A percentile compares a stretch with the other conserved stretches of the same genome.
These are phyloP conservation scores for Anseranas semipalmata DNA, from an alignment of 2,113 vertebrate species.

Conservation along the genomic window DNA sequence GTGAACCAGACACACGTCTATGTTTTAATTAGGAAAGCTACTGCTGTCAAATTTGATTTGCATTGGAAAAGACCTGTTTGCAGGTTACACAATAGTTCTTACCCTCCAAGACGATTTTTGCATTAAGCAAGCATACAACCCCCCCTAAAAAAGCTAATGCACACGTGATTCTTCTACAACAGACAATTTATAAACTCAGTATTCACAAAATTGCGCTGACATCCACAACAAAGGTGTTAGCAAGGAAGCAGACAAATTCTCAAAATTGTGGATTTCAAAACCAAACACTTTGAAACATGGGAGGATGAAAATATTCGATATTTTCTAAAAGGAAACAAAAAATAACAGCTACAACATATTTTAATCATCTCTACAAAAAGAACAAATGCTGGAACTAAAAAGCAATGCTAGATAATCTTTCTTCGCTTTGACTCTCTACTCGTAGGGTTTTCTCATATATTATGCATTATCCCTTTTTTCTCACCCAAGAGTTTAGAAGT, in stretches of 20 bases:
- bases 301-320: not conserved
- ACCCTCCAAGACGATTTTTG: not conserved
- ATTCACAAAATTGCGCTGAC: not conserved
- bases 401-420: not conserved
- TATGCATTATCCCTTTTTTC: not conserved
- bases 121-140: not conserved
- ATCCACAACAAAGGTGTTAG: not conserved
- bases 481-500: not conserved
- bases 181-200: not conserved
- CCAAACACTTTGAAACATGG: not conserved
- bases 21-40: not conserved
- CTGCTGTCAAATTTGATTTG: not conserved
- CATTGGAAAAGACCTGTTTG: not conserved
- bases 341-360: not conserved
- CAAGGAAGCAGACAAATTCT: not conserved
- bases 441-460: not conserved
- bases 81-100: not conserved
- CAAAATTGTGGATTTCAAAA: not conserved
- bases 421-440: not conserved
- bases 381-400: not conserved
- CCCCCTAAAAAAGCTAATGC: not conserved
- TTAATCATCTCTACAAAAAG: not conserved
- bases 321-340: not conserved
- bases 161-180: not conserved
- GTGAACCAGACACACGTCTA: not conserved